Evolutionary conservation across 2,797 vertebrate species (phyloP).

Genomic region (Psittacula echo): DNA sequence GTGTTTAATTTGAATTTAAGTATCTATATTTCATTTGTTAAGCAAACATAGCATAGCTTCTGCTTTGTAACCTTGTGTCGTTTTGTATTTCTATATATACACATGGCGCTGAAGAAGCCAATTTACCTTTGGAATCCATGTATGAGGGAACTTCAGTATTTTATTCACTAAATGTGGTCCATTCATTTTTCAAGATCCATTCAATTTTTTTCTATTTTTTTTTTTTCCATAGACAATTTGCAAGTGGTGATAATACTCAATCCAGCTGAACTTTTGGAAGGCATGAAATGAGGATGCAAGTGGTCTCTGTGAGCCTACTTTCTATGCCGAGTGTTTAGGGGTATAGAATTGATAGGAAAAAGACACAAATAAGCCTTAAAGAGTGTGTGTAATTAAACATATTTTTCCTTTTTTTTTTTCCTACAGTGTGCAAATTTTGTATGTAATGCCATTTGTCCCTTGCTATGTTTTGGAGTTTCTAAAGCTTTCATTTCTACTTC

Average conservation of each 20-base stretch:
- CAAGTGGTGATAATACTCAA: not conserved
- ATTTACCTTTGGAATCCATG: not conserved
- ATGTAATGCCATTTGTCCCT: not conserved
- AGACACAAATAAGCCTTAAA: not conserved
- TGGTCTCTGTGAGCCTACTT: not conserved
- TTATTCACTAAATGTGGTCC: not conserved
- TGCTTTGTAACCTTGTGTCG: not conserved
- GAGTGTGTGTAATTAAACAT: not conserved
- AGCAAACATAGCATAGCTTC: conserved; percentile 46
- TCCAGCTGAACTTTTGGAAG: not conserved
- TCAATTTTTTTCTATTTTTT: not conserved
- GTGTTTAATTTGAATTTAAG: conserved; percentile 58
- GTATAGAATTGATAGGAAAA: not conserved
- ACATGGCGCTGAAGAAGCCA: not conserved
- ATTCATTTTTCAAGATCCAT: not conserved
- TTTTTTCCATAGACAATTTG: not conserved
- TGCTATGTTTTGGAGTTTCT: not conserved
- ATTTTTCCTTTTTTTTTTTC: not conserved
- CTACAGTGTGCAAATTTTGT: not conserved
- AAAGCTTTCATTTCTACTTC: not conserved
- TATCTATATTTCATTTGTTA: conserved; percentile 60
- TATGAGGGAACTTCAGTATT: not conserved
- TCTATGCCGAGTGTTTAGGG: not conserved
- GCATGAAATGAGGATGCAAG: not conserved
- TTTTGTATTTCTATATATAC: conserved; percentile 27